Evolutionary conservation across 2,888 invertebrate species (phyloP), one percentile per base, ranked within the genome.

Genomic region (Chorisops tibialis): DNA sequence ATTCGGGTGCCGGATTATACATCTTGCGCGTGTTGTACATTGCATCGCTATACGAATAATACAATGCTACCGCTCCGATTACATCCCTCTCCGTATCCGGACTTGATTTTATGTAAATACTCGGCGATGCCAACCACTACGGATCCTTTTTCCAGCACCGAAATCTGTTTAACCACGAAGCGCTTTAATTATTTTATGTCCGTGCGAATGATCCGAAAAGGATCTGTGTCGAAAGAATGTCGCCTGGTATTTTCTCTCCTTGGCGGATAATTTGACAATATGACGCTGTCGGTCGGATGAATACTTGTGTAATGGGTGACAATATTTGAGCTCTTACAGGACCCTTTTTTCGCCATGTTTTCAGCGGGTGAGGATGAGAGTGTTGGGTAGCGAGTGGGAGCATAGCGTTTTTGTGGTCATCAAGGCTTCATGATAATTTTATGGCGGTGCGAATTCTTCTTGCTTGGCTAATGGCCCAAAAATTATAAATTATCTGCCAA

Each of bases 151-250:
- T 56, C 30, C 45, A 16, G 12, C 56, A 43, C 24, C 43, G 30
- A 56, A 56, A 56, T 56, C 56, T 56, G 56, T 56, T 56, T 24
- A 56, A 56, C 56, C 56, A 45, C 56, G 43, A 43, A 43, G 43
- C 12, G 45, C 30, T 56, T 56, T 56, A 56, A 56, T 56, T 56
- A 56, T 56, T 56, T 56, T 56, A 56, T 43, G 56, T 56, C 43
- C 56, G 37, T 56, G 56, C 56, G 56, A 56, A 56, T 45, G 45
- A 56, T 56, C 45, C 45, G 43, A 35, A 43, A 56, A 45, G 43
- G 56, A 56, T 56, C 43, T 56, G 56, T 18, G 45, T 14, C 30
- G 56, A 18, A 56, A 56, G 45, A 56, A 43, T 56, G 56, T 56
- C 35, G 43, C 30, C 7, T 30, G 49, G n/a, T 50, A 30, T 30